These are phyloP conservation scores for Lepisosteus oculatus DNA, from an alignment of 2,113 vertebrate species.

Conservation along the genomic window DNA sequence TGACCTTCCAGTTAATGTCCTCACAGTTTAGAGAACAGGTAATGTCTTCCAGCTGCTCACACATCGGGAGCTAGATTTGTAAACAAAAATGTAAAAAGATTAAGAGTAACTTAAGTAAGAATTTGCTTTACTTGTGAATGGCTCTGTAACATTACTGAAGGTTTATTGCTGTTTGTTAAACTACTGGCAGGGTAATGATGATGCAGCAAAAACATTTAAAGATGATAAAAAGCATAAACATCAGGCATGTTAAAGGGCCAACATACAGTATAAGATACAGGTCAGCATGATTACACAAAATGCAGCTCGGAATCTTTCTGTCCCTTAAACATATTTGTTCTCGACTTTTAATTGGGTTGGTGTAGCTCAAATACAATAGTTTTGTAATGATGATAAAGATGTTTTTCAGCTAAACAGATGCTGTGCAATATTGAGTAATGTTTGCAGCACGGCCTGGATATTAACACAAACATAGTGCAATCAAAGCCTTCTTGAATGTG, in stretches of 20 bases:
- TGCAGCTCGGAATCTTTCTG: constrained; percentile 53
- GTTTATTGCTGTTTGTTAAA: constrained; percentile 45
- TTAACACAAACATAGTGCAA: background rate
- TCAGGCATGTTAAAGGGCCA: too few species aligned
- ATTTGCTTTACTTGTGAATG: constrained; percentile 15
- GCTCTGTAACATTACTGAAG: constrained; percentile 34
- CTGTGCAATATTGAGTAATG: constrained; percentile 41
- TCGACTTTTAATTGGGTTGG: constrained; percentile 69
- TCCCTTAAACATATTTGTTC: constrained; percentile 91
- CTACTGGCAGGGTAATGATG: constrained; percentile 57
- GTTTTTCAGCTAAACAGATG: constrained; percentile 64
- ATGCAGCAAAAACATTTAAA: constrained; percentile 34
- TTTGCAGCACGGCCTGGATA: background rate
- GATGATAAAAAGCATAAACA: too few species aligned
- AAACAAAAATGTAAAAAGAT: background rate
- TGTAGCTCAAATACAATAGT: constrained; percentile 66
- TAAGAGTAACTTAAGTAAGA: too few species aligned
- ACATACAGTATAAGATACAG: too few species aligned
- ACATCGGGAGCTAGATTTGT: background rate
- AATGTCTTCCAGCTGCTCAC: too few species aligned
- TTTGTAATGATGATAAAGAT: constrained; percentile 42
- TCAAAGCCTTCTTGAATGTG: background rate
- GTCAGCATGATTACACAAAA: too few species aligned
- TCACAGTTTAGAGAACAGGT: too few species aligned
- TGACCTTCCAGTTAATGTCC: too few species aligned